Evolutionary conservation across 2,888 invertebrate species (phyloP), one percentile per base, ranked within the genome.

Genomic region (Sarcophaga carnaria): DNA sequence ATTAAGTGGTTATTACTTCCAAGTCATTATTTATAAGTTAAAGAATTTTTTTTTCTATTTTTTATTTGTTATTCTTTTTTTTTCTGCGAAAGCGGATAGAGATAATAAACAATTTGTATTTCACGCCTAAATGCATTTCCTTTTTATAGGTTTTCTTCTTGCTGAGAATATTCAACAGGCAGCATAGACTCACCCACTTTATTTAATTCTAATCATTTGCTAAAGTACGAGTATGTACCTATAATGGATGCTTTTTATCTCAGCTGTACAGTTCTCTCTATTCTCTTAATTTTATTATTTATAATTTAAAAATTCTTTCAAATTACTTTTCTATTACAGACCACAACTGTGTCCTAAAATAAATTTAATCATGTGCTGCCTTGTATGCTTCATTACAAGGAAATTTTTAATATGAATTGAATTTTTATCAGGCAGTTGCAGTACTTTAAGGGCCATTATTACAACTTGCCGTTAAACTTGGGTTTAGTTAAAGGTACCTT

Each of bases 231-330:
- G 22, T 27, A 8, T 37, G 37, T 37, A 37, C 37, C 37, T 37
- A 37, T n/a, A 69, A 88, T 80, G 79, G 78, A 88, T 64, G 59
- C 49, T 89, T 89, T 89, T 91, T 90, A 91, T 91, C 91, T 89
- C 89, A 90, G 88, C 88, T 90, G 89, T 89, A 90, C 90, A 91
- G 90, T 72, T 83, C 37, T 20, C 63, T 45, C 59, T 47, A 14
- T 69, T 66, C 6, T 20, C 14, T 63, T 54, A 6, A 47, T 25
- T 70, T 70, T 54, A 59, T 77, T 22, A n/a, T 54, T 54, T 54
- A 14, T 54, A 25, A 14, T 49, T 54, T 54, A 54, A 54, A 54
- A 37, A 63, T 62, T 74, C 67, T 49, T 64, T 70, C 20, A 66
- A 63, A 85, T 82, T 78, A 79, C 25, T 80, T 74, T 77, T 70